phyloP scores from a whole-genome alignment of 1,140 invertebrate genomes.

The Sinonovacula constricta region DNA sequence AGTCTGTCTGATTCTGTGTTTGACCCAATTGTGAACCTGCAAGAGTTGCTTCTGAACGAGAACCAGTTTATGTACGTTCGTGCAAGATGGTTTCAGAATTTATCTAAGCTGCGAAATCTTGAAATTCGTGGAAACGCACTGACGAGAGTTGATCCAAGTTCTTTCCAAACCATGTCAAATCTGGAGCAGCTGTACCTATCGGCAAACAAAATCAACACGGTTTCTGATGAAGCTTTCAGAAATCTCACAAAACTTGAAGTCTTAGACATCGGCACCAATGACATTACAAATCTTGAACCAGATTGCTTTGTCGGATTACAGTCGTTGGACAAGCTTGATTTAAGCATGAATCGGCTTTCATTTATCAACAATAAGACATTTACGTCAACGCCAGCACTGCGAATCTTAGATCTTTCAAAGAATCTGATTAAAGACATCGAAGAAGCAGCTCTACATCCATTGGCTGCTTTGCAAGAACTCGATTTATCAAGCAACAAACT shows the following conservation, averaged over 20 bases:
- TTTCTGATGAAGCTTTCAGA: slow-evolving; percentile 41
- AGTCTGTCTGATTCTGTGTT: slow-evolving; percentile 47
- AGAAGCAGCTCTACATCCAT: slow-evolving; percentile 35
- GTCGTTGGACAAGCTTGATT: slow-evolving; percentile 34
- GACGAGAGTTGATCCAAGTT: slow-evolving; percentile 33
- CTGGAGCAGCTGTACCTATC: slow-evolving; percentile 31
- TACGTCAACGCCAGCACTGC: slow-evolving; percentile 12
- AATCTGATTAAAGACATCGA: slow-evolving; percentile 53
- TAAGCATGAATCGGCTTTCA: slow-evolving; percentile 44
- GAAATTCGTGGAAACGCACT: slow-evolving; percentile 47
- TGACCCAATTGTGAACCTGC: slow-evolving; percentile 23
- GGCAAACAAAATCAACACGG: slow-evolving; percentile 36
- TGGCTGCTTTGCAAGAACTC: slow-evolving; percentile 37
- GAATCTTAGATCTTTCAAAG: slow-evolving; percentile 44
- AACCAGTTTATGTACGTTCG: slow-evolving; percentile 46
- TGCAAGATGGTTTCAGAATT: slow-evolving; percentile 50
- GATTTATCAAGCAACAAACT: slow-evolving; percentile 57
- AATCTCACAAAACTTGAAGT: slow-evolving; percentile 42
- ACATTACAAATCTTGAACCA: slow-evolving; percentile 39
- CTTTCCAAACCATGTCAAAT: slow-evolving; percentile 29
- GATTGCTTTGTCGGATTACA: slow-evolving; percentile 42
- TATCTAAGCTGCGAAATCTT: slow-evolving; percentile 33
- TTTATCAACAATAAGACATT: slow-evolving; percentile 48
- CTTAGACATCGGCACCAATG: slow-evolving; percentile 49
- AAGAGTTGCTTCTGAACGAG: slow-evolving; percentile 45